Evolutionary conservation across 2,113 vertebrate genomes (phyloP).

Genomic region (Ancistrus triradiatus): DNA sequence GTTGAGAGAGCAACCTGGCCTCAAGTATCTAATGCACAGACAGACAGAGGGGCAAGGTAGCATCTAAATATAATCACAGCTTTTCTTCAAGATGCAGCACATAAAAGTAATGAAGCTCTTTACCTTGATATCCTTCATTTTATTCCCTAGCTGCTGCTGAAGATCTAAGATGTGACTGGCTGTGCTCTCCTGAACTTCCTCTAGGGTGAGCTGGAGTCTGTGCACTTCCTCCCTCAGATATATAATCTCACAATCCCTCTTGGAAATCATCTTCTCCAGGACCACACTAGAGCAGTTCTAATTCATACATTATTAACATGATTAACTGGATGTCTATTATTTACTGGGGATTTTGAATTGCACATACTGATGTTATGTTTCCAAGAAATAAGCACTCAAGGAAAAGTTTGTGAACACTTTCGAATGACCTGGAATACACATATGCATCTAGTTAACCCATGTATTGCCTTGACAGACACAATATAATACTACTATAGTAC

Average conservation of each 20-base stretch:
- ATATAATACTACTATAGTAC: too few relatives aligned
- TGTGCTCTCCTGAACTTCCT: slow-evolving; percentile 87
- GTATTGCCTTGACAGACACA: too few relatives aligned
- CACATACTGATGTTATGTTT: too few relatives aligned
- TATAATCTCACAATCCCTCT: slow-evolving; percentile 89
- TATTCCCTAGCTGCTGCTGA: slow-evolving; percentile 83
- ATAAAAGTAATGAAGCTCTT: not conserved
- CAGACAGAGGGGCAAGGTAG: not conserved
- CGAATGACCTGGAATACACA: too few relatives aligned
- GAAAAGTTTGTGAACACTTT: too few relatives aligned
- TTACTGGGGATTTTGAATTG: too few relatives aligned
- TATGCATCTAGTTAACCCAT: too few relatives aligned
- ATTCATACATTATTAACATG: not conserved
- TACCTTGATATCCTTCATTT: slow-evolving; percentile 86
- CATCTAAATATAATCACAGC: too few relatives aligned
- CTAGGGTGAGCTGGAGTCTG: slow-evolving; percentile 83
- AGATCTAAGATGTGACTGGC: slow-evolving; percentile 88
- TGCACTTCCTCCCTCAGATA: slow-evolving; percentile 85
- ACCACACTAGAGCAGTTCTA: slow-evolving; percentile 29
- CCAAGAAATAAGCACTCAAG: too few relatives aligned
- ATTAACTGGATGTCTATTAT: too few relatives aligned
- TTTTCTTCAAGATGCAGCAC: too few relatives aligned
- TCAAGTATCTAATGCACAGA: slow-evolving; percentile 74
- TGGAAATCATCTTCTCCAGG: slow-evolving; percentile 77
- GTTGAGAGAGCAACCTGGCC: slow-evolving; percentile 86